Evolutionary conservation across 2,113 vertebrate genomes (phyloP), one percentile per base, ranked within the genome.

Genomic region (Carassius carassius): DNA sequence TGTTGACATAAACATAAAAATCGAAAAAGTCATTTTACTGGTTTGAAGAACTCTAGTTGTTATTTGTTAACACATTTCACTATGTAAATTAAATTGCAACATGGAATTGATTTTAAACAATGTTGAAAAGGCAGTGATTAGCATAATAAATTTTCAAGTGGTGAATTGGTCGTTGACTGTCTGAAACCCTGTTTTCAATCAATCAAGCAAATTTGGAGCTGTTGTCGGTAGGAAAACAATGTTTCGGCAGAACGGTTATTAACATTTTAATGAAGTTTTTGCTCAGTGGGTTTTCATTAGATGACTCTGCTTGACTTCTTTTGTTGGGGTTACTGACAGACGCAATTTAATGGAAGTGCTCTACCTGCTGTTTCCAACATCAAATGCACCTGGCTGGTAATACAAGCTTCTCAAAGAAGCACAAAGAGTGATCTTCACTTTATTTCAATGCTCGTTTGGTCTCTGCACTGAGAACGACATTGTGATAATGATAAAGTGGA

Each of bases 271-370:
- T 80, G 60, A 80, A 65, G 60, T 80, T 80, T 80, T 63, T 63
- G 78, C 78, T 80, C 78, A 65, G 78, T 80, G 78, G 60, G 78
- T 80, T 80, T 80, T 80, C 78, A 80, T 80, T 80, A 80, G 78
- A 80, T 44, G 56, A 80, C 78, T 47, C 78, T 80, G 78, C 78
- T 80, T 80, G 78, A 80, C 78, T 65, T 80, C 60, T 80, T 65
- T 80, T 65, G 78, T 80, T 63, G 78, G 78, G 58, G 41, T 65
- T 80, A 60, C 60, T 80, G 78, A 80, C 78, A 80, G 78, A 65
- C 16, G 78, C 37, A 65, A 65, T 80, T 65, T 80, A 80, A 80
- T 80, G 60, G 78, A 78, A 80, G 78, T 65, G 41, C 78, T 80
- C 62, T 80, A 80, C 78, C 60, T 80, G 78, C 78, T 80, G 78